Evolutionary conservation across 1,140 invertebrate species (phyloP).

Genomic region (Drosophila triauraria): DNA sequence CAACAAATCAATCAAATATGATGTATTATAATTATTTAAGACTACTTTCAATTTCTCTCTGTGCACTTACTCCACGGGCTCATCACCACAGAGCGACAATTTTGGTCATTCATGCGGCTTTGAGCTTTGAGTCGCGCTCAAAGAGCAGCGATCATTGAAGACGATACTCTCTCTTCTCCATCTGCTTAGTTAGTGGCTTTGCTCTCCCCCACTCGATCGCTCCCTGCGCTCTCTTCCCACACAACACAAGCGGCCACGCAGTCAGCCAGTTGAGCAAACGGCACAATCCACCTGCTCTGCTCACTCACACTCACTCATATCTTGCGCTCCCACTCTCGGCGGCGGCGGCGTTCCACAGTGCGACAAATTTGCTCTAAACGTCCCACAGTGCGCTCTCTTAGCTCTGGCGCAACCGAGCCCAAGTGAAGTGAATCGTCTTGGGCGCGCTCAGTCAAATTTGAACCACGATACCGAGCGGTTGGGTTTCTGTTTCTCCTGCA

Average conservation of each 20-base stretch:
- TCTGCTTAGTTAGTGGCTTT: not conserved
- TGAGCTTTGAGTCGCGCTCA: slow-evolving; percentile 14
- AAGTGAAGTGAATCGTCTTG: slow-evolving; percentile 34
- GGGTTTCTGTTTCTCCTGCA: slow-evolving; percentile 61
- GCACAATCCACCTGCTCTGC: slow-evolving; percentile 31
- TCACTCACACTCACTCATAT: slow-evolving; percentile 25
- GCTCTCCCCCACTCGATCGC: slow-evolving; percentile 4
- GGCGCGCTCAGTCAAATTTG: slow-evolving; percentile 77
- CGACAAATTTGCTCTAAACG: not conserved
- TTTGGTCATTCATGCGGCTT: slow-evolving; percentile 56
- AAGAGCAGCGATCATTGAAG: not conserved
- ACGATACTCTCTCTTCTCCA: not conserved
- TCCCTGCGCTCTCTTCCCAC: slow-evolving; percentile 34
- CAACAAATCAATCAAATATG: no score
- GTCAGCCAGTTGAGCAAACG: slow-evolving; percentile 5
- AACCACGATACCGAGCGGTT: slow-evolving; percentile 84
- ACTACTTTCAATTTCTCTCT: not conserved
- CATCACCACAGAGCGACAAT: slow-evolving; percentile 32
- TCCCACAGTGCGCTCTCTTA: slow-evolving; percentile 12
- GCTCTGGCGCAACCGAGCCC: slow-evolving; percentile 30
- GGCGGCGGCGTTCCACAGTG: not conserved
- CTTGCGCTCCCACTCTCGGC: slow-evolving; percentile 9
- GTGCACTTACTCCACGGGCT: not conserved
- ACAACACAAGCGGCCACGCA: slow-evolving; percentile 33
- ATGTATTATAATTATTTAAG: not conserved